These are phyloP conservation scores for Morinoia aosen DNA, from an alignment of 2,888 invertebrate genomes.

Conservation along the genomic window DNA sequence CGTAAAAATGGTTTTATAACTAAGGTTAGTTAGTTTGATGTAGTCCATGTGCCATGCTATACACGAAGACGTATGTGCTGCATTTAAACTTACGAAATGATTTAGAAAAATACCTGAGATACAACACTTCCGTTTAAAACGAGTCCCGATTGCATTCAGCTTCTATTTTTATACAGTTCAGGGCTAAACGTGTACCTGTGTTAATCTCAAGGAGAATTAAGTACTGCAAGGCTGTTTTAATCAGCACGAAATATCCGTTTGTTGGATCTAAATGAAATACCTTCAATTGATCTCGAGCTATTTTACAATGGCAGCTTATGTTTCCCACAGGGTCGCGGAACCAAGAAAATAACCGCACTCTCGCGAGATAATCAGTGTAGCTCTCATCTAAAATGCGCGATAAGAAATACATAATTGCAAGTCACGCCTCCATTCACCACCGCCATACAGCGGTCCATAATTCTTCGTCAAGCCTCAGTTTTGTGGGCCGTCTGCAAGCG, in stretches of 20 bases:
- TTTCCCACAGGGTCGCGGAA: neutral
- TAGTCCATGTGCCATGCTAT: neutral
- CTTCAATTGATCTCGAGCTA: neutral
- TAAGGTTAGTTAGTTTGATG: neutral
- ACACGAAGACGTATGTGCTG: neutral
- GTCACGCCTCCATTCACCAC: neutral
- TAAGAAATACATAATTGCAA: too few relatives aligned
- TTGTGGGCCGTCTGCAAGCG: neutral
- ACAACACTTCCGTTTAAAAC: too few relatives aligned
- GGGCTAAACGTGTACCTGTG: too few relatives aligned
- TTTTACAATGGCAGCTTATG: neutral
- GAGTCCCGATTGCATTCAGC: neutral
- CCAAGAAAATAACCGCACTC: too few relatives aligned
- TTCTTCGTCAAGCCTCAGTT: neutral
- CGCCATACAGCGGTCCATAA: neutral
- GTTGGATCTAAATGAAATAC: neutral
- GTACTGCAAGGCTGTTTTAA: too few relatives aligned
- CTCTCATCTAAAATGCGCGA: too few relatives aligned
- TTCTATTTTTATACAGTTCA: too few relatives aligned
- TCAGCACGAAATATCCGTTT: too few relatives aligned
- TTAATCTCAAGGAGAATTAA: too few relatives aligned
- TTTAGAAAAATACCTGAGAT: too few relatives aligned
- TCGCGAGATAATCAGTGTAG: too few relatives aligned
- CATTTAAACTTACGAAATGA: too few relatives aligned
- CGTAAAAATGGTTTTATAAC: neutral